A percentile compares a stretch with the other conserved stretches of the same genome.
Conservation (phyloP, 2,888 invertebrate species). For the Sphecodes monilicornis region DNA sequence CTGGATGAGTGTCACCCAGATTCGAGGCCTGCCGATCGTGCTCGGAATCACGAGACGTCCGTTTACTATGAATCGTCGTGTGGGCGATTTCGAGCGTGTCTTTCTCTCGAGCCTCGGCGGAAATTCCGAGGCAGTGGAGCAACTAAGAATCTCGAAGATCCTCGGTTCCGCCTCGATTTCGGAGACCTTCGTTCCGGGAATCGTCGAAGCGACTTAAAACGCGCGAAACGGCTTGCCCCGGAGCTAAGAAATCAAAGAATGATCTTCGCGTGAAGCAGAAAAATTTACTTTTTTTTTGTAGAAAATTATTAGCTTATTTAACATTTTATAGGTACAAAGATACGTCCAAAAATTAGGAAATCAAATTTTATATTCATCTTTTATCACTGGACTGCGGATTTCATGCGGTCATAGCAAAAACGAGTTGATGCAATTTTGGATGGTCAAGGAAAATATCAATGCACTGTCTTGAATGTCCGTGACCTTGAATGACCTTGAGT, state of each 20-base stretch:
- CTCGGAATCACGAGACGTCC: constrained; percentile 8
- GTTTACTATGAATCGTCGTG: neutral
- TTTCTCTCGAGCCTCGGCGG: neutral
- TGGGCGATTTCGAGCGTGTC: neutral
- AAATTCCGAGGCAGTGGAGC: neutral
- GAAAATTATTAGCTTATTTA: too few species aligned
- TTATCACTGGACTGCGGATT: too few species aligned
- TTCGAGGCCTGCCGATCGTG: constrained; percentile 20
- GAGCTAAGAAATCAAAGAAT: constrained; percentile 10
- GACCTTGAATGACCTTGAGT: too few species aligned
- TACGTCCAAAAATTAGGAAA: too few species aligned
- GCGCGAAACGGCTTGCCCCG: neutral
- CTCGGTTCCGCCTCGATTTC: neutral
- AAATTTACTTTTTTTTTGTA: too few species aligned
- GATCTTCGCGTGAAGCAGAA: too few species aligned
- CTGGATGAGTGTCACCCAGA: constrained; percentile 55
- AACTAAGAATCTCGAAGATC: neutral
- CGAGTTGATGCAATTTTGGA: too few species aligned
- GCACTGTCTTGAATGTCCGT: too few species aligned
- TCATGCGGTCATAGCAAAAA: too few species aligned
- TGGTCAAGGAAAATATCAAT: too few species aligned
- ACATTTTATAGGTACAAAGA: too few species aligned
- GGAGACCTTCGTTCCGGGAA: neutral
- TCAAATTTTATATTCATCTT: too few species aligned
- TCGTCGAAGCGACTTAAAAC: neutral